Conservation (phyloP, 2,797 vertebrate genomes). For the Lacerta agilis region DNA sequence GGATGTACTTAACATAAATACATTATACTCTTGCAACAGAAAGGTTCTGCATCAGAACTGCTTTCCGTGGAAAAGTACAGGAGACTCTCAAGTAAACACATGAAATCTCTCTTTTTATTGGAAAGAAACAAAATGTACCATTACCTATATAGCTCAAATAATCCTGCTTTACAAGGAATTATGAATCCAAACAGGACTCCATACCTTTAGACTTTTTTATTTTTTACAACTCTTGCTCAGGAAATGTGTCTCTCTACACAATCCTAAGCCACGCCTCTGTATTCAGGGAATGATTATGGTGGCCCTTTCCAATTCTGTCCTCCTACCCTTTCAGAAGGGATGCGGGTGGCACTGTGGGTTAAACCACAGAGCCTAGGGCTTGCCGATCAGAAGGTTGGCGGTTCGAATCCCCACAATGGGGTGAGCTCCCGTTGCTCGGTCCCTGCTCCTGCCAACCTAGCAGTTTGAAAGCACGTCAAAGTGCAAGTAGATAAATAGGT, state of each 20-base stretch:
- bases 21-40: background rate
- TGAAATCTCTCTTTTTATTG: background rate
- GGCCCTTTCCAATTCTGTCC: too few species aligned
- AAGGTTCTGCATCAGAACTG: background rate
- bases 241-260: background rate
- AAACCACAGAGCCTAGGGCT: too few species aligned
- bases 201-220: background rate
- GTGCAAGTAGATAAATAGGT: too few species aligned
- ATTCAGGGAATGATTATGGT: too few species aligned
- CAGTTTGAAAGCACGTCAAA: too few species aligned
- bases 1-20: conserved; percentile 29
- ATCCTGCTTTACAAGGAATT: background rate
- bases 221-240: background rate
- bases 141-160: background rate
- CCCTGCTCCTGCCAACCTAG: too few species aligned
- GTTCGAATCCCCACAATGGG: too few species aligned
- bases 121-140: background rate
- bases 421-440: too few species aligned
- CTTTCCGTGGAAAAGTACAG: background rate
- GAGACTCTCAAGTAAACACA: background rate
- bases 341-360: too few species aligned
- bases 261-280: background rate
- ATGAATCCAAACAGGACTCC: background rate
- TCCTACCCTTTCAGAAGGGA: too few species aligned
- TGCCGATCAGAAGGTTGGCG: too few species aligned